A percentile compares a stretch with the other conserved stretches of the same genome.
Evolutionary conservation across 64 coral and sea anemone genomes (phyloP).

Genomic region (Acropora yongei): DNA sequence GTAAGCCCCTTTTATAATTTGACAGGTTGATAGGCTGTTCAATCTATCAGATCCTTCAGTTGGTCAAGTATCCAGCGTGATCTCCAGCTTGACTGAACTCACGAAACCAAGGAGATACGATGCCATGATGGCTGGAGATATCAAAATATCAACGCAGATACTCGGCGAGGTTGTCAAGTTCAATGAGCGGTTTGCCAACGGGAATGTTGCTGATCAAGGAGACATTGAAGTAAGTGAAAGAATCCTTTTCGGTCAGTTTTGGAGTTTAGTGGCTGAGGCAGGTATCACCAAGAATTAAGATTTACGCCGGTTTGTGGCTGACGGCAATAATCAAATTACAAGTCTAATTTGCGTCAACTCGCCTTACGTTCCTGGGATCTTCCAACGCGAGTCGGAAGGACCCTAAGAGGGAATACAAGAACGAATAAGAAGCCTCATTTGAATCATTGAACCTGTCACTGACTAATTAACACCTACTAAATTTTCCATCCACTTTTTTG

Average conservation of each 20-base stretch:
- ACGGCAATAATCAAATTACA: too few species aligned
- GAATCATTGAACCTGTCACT: too few species aligned
- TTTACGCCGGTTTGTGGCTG: too few species aligned
- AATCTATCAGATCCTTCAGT: constrained; percentile 30
- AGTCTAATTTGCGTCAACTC: too few species aligned
- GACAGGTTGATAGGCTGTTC: constrained; percentile 11
- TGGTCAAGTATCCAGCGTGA: background rate
- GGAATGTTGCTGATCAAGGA: background rate
- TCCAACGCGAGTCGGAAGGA: too few species aligned
- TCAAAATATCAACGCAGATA: constrained; percentile 52
- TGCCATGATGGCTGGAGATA: constrained; percentile 56
- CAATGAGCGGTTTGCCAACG: constrained; percentile 18
- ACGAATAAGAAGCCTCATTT: too few species aligned
- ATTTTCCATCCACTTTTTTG: too few species aligned
- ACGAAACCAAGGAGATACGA: constrained; percentile 4
- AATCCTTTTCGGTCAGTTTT: background rate
- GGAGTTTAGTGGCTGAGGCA: too few species aligned
- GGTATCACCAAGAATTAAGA: too few species aligned
- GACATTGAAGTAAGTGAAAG: constrained; percentile 40
- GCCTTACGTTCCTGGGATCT: too few species aligned
- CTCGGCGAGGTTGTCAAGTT: constrained; percentile 33
- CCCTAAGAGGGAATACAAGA: too few species aligned
- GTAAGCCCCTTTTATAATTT: background rate
- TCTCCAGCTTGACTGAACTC: constrained; percentile 6
- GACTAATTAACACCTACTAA: too few species aligned